Conservation (phyloP, 2,797 vertebrate genomes). For the Platyrinchus mystaceus region DNA sequence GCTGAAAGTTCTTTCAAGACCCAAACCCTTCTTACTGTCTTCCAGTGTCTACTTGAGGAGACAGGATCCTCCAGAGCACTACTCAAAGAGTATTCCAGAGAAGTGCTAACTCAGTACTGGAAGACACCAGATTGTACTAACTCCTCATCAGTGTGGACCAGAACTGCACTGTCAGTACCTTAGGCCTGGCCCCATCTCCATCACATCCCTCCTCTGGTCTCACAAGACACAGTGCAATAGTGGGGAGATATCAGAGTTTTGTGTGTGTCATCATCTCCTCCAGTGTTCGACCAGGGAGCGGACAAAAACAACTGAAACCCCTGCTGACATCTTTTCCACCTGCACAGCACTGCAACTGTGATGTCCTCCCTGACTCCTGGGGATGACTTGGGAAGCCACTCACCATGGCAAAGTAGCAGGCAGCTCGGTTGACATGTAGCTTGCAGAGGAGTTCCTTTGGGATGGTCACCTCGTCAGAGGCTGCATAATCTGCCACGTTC, state of each 20-base stretch:
- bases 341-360: background rate
- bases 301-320: background rate
- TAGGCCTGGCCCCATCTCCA: background rate
- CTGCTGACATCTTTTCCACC: background rate
- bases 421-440: conserved; percentile 92
- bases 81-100: background rate
- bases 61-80: background rate
- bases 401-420: conserved; percentile 91
- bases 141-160: background rate
- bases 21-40: background rate
- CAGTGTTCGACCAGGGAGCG: background rate
- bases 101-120: background rate
- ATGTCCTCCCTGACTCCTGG: background rate
- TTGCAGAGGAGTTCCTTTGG: conserved; percentile 90
- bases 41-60: background rate
- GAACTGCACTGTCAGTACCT: background rate
- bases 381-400: conserved; percentile 39
- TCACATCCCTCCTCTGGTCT: background rate
- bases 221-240: background rate
- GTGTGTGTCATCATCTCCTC: background rate
- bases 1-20: background rate
- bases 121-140: background rate
- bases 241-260: background rate
- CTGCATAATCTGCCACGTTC: conserved; percentile 91
- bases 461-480: conserved; percentile 90